Evolutionary conservation across 2,888 invertebrate genomes (phyloP).

Genomic region (Cecidostiba fungosa): DNA sequence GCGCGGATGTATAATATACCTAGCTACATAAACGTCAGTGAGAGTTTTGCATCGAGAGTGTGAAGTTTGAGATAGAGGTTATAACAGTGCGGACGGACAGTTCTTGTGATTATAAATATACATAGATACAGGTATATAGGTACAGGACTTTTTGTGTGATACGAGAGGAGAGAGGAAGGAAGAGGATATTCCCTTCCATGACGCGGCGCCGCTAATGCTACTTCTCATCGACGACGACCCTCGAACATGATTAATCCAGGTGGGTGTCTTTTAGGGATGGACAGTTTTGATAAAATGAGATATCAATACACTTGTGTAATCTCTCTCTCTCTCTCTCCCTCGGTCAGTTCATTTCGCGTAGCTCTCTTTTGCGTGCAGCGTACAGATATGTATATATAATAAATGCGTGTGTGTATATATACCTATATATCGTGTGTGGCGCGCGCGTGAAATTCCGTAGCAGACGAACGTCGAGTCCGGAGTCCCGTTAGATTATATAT

Average conservation of each 20-base stretch:
- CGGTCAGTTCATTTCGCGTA: too few species aligned
- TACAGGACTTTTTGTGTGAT: not conserved
- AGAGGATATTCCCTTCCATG: not conserved
- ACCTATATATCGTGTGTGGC: not conserved
- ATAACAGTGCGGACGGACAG: too few species aligned
- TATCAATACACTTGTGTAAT: too few species aligned
- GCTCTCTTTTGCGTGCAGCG: too few species aligned
- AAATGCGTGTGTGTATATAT: not conserved
- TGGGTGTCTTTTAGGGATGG: not conserved
- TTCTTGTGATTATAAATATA: too few species aligned
- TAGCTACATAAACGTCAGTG: too few species aligned
- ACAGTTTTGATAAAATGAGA: not conserved
- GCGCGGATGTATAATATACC: not conserved
- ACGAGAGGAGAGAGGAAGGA: not conserved
- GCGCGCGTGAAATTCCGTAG: conserved; percentile 6
- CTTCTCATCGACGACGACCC: not conserved
- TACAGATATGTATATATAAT: not conserved
- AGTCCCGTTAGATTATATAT: not conserved
- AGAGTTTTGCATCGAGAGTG: too few species aligned
- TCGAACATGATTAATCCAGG: conserved; percentile 28
- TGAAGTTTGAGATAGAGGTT: too few species aligned
- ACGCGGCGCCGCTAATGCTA: not conserved
- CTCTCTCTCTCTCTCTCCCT: not conserved
- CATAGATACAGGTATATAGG: too few species aligned
- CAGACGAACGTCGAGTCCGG: not conserved